A percentile compares a stretch with the other conserved stretches of the same genome.
Evolutionary conservation across 1,140 invertebrate genomes (phyloP).

Genomic region (Plectrocnemia conspersa): DNA sequence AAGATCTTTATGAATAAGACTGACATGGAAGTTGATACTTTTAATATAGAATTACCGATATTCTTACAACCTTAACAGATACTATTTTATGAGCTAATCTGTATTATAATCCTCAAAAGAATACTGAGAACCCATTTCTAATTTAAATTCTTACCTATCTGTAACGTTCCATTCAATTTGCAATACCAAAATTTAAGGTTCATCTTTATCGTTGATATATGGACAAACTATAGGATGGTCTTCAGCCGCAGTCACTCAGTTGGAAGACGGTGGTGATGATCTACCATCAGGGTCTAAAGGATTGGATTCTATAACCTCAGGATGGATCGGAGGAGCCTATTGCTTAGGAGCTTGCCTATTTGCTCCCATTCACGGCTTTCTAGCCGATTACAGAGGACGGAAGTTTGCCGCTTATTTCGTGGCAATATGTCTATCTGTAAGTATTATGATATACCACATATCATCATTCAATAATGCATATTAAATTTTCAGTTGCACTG

Average conservation of each 20-base stretch:
- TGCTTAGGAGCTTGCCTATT: conserved; percentile 24
- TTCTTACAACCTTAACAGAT: too few relatives aligned
- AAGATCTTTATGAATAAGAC: too few relatives aligned
- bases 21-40: too few relatives aligned
- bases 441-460: too few relatives aligned
- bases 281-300: conserved; percentile 11
- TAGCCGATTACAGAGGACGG: conserved; percentile 23
- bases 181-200: too few relatives aligned
- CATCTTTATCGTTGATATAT: conserved; percentile 1
- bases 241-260: conserved; percentile 12
- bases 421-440: conserved; percentile 13
- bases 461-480: too few relatives aligned
- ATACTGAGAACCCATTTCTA: too few relatives aligned
- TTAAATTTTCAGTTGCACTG: conserved; percentile 21
- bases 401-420: conserved; percentile 24
- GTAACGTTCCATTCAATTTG: too few relatives aligned
- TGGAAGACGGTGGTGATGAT: conserved; percentile 2
- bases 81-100: too few relatives aligned
- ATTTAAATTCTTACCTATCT: too few relatives aligned
- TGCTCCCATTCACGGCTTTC: conserved; percentile 20
- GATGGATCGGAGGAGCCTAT: conserved; percentile 27
- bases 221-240: conserved; percentile 17
- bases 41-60: too few relatives aligned
- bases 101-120: too few relatives aligned
- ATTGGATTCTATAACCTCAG: conserved; percentile 11